phyloP scores from a whole-genome alignment of 1,140 invertebrate genomes.

The Helicoverpa armigera region DNA sequence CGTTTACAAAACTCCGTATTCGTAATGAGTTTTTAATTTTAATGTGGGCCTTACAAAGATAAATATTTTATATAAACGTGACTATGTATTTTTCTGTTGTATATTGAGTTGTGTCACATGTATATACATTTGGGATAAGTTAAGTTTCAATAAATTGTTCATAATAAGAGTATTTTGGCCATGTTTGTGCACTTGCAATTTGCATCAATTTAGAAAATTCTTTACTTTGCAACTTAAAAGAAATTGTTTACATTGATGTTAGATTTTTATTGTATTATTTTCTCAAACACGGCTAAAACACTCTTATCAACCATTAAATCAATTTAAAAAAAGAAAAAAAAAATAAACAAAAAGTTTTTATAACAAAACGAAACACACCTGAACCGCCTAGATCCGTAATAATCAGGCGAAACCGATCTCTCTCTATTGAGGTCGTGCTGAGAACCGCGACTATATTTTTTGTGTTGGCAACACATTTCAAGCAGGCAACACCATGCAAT shows the following conservation, averaged over 20 bases:
- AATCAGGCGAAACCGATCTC: conserved; percentile 89
- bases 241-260: too few relatives aligned
- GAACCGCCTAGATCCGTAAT: conserved; percentile 89
- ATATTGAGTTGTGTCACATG: not conserved
- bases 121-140: conserved; percentile 3
- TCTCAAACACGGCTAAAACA: not conserved
- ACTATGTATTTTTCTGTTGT: not conserved
- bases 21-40: too few relatives aligned
- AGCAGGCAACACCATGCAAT: conserved; percentile 71
- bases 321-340: conserved; percentile 28
- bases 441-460: conserved; percentile 87
- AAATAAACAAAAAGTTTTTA: conserved; percentile 39
- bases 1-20: too few relatives aligned
- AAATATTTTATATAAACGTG: not conserved
- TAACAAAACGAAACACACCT: conserved; percentile 86
- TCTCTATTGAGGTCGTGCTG: conserved; percentile 89
- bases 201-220: too few relatives aligned
- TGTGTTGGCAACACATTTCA: conserved; percentile 54
- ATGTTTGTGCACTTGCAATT: not conserved
- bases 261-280: not conserved
- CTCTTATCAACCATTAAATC: not conserved
- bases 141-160: not conserved
- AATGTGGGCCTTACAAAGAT: not conserved
- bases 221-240: too few relatives aligned
- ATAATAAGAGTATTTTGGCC: not conserved